A percentile compares a stretch with the other conserved stretches of the same genome.
These are phyloP conservation scores for Sarcophaga rosellei DNA, from an alignment of 2,888 invertebrate genomes.

Conservation along the genomic window DNA sequence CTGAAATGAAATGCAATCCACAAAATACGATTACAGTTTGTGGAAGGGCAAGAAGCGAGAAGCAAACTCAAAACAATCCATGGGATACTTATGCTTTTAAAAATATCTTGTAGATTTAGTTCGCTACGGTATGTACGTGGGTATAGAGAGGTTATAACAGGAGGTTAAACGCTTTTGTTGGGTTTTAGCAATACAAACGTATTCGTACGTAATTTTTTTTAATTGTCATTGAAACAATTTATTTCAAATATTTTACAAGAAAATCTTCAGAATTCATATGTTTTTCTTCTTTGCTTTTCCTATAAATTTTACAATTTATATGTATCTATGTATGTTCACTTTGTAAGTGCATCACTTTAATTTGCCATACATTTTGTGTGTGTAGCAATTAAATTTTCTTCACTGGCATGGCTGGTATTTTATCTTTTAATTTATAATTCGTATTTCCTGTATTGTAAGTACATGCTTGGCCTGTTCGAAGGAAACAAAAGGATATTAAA, in stretches of 20 bases:
- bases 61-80: not conserved
- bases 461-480: conserved; percentile 17
- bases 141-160: not conserved
- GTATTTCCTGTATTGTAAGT: conserved; percentile 30
- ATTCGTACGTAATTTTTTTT: no score
- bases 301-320: no score
- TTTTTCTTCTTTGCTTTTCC: not conserved
- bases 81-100: no score
- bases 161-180: not conserved
- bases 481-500: conserved; percentile 59
- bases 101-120: not conserved
- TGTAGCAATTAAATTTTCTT: not conserved
- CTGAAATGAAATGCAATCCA: not conserved
- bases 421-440: conserved; percentile 37
- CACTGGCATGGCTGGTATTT: not conserved
- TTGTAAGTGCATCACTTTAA: conserved; percentile 26
- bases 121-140: not conserved
- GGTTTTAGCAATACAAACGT: no score
- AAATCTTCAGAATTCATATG: not conserved
- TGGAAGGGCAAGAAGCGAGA: not conserved
- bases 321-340: not conserved
- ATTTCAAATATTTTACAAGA: no score
- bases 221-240: no score
- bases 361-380: conserved; percentile 7
- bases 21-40: not conserved